A percentile compares a stretch with the other conserved stretches of the same genome.
These are phyloP conservation scores for Anticlea derivata DNA, from an alignment of 2,888 invertebrate species.

Conservation along the genomic window DNA sequence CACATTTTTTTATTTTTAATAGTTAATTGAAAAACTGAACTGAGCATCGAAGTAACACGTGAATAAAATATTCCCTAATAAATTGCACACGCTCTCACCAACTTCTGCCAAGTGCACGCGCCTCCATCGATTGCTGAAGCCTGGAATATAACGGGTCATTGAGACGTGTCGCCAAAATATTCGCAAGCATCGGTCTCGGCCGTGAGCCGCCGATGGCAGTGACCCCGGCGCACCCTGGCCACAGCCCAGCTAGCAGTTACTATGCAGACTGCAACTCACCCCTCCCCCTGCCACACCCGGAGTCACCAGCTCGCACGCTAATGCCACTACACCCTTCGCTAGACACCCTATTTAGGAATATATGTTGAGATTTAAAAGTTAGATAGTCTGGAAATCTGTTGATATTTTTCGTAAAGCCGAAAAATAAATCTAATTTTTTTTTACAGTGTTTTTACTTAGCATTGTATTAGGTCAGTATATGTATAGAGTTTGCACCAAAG, in stretches of 20 bases:
- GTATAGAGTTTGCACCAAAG: too few relatives aligned
- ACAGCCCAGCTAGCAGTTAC: conserved; percentile 55
- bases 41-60: too few relatives aligned
- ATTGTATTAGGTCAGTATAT: too few relatives aligned
- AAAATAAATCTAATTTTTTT: too few relatives aligned
- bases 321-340: conserved; percentile 28
- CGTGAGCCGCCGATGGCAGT: conserved; percentile 83
- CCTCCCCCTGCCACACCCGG: conserved; percentile 44
- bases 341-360: conserved; percentile 32
- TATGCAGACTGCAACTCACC: conserved; percentile 15
- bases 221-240: conserved; percentile 84
- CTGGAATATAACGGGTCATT: conserved; percentile 50
- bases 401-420: not conserved
- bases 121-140: conserved; percentile 35
- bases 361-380: conserved; percentile 29
- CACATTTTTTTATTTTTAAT: too few relatives aligned
- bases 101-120: conserved; percentile 21
- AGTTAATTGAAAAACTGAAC: too few relatives aligned
- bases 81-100: too few relatives aligned
- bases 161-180: conserved; percentile 71
- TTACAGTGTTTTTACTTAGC: too few relatives aligned
- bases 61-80: too few relatives aligned
- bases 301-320: conserved; percentile 28
- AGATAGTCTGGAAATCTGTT: conserved; percentile 24
- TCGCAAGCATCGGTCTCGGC: conserved; percentile 60